Evolutionary conservation across 1,140 invertebrate genomes (phyloP), one percentile per base, ranked within the genome.

Genomic region (Anastrepha obliqua): DNA sequence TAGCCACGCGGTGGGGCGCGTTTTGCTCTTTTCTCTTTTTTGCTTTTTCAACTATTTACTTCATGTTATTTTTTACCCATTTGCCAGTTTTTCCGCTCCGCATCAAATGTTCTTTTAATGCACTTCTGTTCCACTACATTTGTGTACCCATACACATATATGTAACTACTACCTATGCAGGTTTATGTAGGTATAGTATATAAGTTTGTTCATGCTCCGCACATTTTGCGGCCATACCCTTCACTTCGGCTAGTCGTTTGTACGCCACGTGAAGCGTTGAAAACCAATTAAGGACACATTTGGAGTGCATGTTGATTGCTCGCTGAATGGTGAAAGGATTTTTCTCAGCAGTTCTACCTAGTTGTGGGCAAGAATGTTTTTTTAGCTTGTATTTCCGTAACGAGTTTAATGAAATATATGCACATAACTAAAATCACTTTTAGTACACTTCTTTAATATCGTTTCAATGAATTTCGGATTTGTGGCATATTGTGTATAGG

Each of bases 271-370:
- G 42, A 74, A 44, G 67, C 67, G 42, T 7, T 67, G 20, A 67
- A 39, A 67, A 39, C 29, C 64, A 39, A 67, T 67, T 67, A 67
- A 67, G 64, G 64, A 67, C 64, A 42, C 64, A 67, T 67, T 67
- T 9, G 2, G 7, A 67, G 29, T 42, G 20, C 64, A 67, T 42
- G 64, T 29, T 67, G 64, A 11, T 67, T 20, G 29, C 13, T 67
- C 29, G 29, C 29, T 67, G 64, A 67, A 67, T 11, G 8, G 39
- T 67, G 64, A 65, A 65, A 8, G 64, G 64, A 65, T 29, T 65
- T 65, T 65, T 65, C 39, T 8, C 6, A 64, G 13, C 13, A 39
- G 0, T 29, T 29, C 29, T 29, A 29, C 29, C 29, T 29, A 29
- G 29, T 29, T 29, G 29, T 29, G 29, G 29, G 29, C 29, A 29